These are phyloP conservation scores for Tetragnatha versicolor DNA, from an alignment of 1,140 invertebrate genomes.

Conservation along the genomic window DNA sequence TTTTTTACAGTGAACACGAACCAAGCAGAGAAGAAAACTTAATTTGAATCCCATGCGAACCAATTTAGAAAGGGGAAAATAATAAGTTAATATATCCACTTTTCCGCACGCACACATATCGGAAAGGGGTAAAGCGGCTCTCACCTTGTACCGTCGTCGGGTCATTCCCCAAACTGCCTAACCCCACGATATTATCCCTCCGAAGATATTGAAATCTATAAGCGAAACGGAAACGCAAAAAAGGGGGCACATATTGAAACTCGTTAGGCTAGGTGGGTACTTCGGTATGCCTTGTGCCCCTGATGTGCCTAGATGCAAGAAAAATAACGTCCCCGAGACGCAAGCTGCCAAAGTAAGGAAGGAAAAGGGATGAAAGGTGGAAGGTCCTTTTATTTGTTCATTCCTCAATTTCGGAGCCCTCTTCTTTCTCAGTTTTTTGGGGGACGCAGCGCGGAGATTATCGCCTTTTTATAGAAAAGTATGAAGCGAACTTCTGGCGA, in stretches of 20 bases:
- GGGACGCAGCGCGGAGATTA: constrained; percentile 9
- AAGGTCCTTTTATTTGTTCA: constrained; percentile 21
- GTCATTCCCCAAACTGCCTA: too few relatives aligned
- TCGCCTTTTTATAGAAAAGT: constrained; percentile 41
- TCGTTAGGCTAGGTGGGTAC: constrained; percentile 37
- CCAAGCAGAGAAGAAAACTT: too few relatives aligned
- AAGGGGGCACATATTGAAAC: constrained; percentile 34
- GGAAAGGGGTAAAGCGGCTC: too few relatives aligned
- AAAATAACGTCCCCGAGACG: constrained; percentile 18
- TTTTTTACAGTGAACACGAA: too few relatives aligned
- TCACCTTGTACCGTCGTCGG: too few relatives aligned
- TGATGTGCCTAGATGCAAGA: constrained; percentile 38
- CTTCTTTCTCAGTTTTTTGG: not conserved
- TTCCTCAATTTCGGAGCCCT: constrained; percentile 10
- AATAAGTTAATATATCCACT: too few relatives aligned
- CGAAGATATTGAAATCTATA: too few relatives aligned
- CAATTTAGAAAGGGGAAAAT: too few relatives aligned
- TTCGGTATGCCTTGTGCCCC: constrained; percentile 35
- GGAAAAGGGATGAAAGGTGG: not conserved
- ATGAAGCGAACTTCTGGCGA: not conserved
- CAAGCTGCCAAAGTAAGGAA: constrained; percentile 4
- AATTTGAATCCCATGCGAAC: too few relatives aligned
- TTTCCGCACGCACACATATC: too few relatives aligned
- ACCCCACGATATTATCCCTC: too few relatives aligned
- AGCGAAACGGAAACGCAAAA: too few relatives aligned